Conservation (phyloP, 2,113 vertebrate genomes). For the Hystrix brachyura region DNA sequence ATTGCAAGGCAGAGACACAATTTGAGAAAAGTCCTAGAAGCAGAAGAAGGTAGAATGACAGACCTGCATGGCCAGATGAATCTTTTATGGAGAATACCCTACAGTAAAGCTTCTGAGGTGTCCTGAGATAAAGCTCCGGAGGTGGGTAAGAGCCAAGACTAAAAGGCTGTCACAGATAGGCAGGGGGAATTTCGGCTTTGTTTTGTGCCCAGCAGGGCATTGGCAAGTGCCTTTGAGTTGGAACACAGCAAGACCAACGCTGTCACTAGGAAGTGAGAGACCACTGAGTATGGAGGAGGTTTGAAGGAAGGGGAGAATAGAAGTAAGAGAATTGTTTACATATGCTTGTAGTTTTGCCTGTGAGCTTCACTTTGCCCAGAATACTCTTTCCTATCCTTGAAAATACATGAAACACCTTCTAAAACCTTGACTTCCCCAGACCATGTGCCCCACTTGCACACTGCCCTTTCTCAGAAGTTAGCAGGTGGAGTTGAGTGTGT, state of each 20-base stretch:
- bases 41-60: not conserved
- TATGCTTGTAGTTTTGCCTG: not conserved
- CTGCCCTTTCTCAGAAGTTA: not conserved
- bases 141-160: not conserved
- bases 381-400: not conserved
- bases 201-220: not conserved
- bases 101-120: not conserved
- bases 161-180: not conserved
- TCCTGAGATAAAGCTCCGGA: not conserved
- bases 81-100: not conserved
- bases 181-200: not conserved
- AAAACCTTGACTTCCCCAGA: not conserved
- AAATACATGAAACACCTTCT: not conserved
- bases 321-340: not conserved
- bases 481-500: not conserved
- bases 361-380: not conserved
- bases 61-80: not conserved
- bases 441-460: not conserved
- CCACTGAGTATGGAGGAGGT: not conserved
- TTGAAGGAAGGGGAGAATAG: not conserved
- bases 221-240: not conserved
- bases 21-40: constrained; percentile 26
- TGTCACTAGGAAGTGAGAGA: not conserved
- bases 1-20: not conserved
- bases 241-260: not conserved